These are phyloP conservation scores for Drosophila kambysellisi DNA, from an alignment of 2,888 invertebrate species.

Conservation along the genomic window DNA sequence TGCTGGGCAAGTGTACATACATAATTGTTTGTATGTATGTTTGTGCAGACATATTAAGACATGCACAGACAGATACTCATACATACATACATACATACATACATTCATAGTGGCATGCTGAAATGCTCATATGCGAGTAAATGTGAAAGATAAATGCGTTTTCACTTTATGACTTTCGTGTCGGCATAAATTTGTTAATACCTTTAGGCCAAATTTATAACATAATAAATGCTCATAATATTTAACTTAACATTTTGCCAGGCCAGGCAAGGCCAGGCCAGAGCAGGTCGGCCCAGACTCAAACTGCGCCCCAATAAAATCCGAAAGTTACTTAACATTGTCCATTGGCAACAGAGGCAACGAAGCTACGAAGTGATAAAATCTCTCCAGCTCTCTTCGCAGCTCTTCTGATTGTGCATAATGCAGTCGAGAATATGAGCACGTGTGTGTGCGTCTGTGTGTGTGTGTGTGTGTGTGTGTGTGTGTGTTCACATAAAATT, in stretches of 20 bases:
- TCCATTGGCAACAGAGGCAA: slow-evolving; percentile 44
- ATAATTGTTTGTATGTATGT: slow-evolving; percentile 1
- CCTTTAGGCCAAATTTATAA: slow-evolving; percentile 83
- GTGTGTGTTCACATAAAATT: slow-evolving; percentile 75
- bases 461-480: slow-evolving; percentile 12
- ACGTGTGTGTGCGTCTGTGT: background rate
- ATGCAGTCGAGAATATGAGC: slow-evolving; percentile 44
- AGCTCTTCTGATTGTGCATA: slow-evolving; percentile 53
- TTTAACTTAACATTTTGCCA: slow-evolving; percentile 79
- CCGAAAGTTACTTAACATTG: slow-evolving; percentile 78
- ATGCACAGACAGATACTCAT: slow-evolving; percentile 8
- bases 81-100: slow-evolving; percentile 12
- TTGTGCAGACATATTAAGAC: slow-evolving; percentile 8
- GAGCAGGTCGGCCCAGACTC: slow-evolving; percentile 14
- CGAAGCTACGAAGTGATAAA: slow-evolving; percentile 43
- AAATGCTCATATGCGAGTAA: slow-evolving; percentile 34
- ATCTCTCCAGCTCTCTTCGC: slow-evolving; percentile 42
- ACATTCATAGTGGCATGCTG: slow-evolving; percentile 23
- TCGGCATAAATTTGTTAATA: slow-evolving; percentile 82
- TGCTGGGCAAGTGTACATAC: slow-evolving; percentile 19
- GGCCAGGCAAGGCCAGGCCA: slow-evolving; percentile 22
- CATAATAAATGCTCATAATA: slow-evolving; percentile 83
- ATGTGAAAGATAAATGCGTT: slow-evolving; percentile 80
- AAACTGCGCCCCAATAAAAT: slow-evolving; percentile 66
- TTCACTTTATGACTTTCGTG: slow-evolving; percentile 82